Conservation (phyloP, 2,113 vertebrate species). For the Thalassoma bifasciatum region DNA sequence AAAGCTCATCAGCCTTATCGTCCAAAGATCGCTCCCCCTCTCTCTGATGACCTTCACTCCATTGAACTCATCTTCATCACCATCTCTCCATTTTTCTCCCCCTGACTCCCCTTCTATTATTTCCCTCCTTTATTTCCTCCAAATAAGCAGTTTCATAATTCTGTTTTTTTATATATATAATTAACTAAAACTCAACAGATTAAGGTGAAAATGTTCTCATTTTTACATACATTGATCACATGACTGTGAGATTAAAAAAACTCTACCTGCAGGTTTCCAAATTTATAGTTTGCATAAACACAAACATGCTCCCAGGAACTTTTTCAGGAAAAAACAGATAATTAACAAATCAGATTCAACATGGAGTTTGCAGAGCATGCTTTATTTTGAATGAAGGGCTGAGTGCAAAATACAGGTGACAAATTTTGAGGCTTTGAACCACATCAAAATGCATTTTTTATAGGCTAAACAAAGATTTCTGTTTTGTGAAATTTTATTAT, state of each 20-base stretch:
- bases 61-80: conserved; percentile 45
- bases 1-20: conserved; percentile 77
- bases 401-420: neutral
- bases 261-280: no score
- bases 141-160: neutral
- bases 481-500: neutral
- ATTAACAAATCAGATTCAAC: neutral
- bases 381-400: neutral
- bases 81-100: conserved; percentile 18
- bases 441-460: neutral
- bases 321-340: neutral
- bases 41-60: conserved; percentile 64
- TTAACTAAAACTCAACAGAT: neutral
- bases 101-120: conserved; percentile 23
- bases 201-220: neutral
- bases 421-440: neutral
- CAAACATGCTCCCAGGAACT: no score
- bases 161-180: neutral
- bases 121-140: conserved; percentile 3
- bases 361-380: neutral
- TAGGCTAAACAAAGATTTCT: neutral
- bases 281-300: neutral
- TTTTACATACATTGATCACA: neutral
- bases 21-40: conserved; percentile 53
- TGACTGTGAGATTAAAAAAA: no score